Evolutionary conservation across 2,113 vertebrate species (phyloP).

Genomic region (Mormyrus lacerda): DNA sequence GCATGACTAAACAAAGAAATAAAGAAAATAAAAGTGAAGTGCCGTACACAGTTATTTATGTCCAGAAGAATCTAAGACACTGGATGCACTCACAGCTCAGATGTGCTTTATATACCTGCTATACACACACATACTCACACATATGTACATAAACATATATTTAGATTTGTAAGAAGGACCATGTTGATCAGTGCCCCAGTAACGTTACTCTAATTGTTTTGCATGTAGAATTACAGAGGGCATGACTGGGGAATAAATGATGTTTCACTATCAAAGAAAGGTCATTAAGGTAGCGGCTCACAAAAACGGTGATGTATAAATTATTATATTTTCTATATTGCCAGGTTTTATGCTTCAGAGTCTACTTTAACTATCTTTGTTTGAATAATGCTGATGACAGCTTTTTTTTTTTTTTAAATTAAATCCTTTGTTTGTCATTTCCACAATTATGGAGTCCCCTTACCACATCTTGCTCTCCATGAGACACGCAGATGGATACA

Average conservation of each 20-base stretch:
- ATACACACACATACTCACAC: not conserved
- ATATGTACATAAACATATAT: not conserved
- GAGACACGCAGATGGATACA: not conserved
- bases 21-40: constrained; percentile 57
- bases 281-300: not conserved
- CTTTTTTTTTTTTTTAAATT: not conserved
- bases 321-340: not conserved
- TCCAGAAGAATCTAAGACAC: constrained; percentile 73
- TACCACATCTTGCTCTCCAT: not conserved
- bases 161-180: not conserved
- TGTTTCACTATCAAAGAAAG: not conserved
- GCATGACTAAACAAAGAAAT: constrained; percentile 63
- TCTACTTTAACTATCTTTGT: not conserved
- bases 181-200: not conserved
- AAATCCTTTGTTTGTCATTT: not conserved
- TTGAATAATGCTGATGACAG: not conserved
- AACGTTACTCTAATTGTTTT: not conserved
- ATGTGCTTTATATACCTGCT: not conserved
- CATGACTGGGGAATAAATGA: not conserved
- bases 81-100: not conserved
- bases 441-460: too few species aligned
- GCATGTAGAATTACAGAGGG: not conserved
- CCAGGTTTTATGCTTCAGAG: not conserved
- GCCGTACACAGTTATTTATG: constrained; percentile 78
- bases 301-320: not conserved